Evolutionary conservation across 2,113 vertebrate genomes (phyloP), one percentile per base, ranked within the genome.

Genomic region (Apistogramma diplotaenia): DNA sequence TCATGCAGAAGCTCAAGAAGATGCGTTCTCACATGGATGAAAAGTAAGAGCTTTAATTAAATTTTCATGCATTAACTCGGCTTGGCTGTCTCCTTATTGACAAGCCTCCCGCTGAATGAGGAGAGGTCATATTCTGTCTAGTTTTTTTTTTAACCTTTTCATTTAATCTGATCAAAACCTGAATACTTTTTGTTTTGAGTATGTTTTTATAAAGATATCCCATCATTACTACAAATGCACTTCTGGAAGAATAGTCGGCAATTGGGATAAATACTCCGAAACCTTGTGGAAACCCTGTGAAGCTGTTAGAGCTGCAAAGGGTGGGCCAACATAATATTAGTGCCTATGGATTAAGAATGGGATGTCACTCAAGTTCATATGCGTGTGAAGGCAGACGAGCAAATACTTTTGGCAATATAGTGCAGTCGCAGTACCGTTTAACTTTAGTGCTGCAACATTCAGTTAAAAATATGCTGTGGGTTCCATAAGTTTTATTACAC

Each of bases 1-100:
- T 99, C 90, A 98, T 99, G 98, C 97, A 99, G 92, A 99, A 99
- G 86, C 96, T 99, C 15, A 99, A 98, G 94, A 99, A 98, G 94
- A 99, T 99, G 97, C 96, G 96, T 85, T 97, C 96, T 87, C 97
- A 96, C 82, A 98, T 96, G 96, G 98, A 99, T 90, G 97, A 99
- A 90, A 99, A 99, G 98, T 99, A 98, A 97, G 72, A 43, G 11
- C 37, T 67, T 78, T 85, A 2, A 31, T 79, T 76, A 71, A 0
- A 40, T 70, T 74, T 71, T 82, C 12, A 16, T 51, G 7, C 10
- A 27, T 51, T 35, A 12, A 31, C 5, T 56, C 4, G 5, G 15
- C 10, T 74, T 1, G 43, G 25, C 21, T 6, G 3, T 27, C 4
- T n/a, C 15, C 5, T 43, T 61, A 15, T 33, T 67, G 13, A 16